A percentile compares a stretch with the other conserved stretches of the same genome.
Evolutionary conservation across 2,797 vertebrate genomes (phyloP).

Genomic region (Poecilia velifera): DNA sequence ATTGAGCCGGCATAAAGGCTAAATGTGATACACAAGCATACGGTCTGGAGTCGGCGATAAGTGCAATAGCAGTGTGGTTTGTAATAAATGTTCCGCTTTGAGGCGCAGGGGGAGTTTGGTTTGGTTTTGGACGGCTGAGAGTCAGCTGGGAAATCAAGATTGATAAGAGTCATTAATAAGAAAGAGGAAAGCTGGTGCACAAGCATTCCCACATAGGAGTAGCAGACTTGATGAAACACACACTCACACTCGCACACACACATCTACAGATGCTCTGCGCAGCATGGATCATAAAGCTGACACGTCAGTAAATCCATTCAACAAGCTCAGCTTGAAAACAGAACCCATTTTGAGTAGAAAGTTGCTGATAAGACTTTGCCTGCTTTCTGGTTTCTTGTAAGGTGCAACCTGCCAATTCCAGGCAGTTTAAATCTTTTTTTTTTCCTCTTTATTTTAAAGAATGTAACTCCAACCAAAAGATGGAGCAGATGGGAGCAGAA

Average conservation of each 20-base stretch:
- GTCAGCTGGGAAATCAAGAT: constrained; percentile 71
- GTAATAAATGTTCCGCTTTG: constrained; percentile 42
- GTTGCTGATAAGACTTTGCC: background rate
- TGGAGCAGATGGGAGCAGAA: background rate
- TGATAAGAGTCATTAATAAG: constrained; percentile 76
- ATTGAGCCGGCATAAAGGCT: constrained; percentile 34
- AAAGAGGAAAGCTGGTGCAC: constrained; percentile 56
- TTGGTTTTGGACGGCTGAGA: constrained; percentile 40
- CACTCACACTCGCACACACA: background rate
- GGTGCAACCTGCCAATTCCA: background rate
- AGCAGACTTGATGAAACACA: constrained; percentile 29
- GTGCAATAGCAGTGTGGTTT: constrained; percentile 30
- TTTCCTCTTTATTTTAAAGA: background rate
- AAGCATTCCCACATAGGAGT: constrained; percentile 48
- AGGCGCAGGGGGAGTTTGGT: constrained; percentile 20
- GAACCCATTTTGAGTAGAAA: constrained; percentile 41
- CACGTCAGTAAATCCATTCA: constrained; percentile 54
- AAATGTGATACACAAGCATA: constrained; percentile 25
- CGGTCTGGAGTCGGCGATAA: constrained; percentile 27
- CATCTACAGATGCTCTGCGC: constrained; percentile 17
- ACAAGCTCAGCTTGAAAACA: constrained; percentile 51
- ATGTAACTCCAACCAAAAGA: background rate
- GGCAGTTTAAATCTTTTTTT: background rate
- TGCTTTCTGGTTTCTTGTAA: background rate
- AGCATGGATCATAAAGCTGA: constrained; percentile 57